These are phyloP conservation scores for Drosophila tani DNA, from an alignment of 1,140 invertebrate species.

Conservation along the genomic window DNA sequence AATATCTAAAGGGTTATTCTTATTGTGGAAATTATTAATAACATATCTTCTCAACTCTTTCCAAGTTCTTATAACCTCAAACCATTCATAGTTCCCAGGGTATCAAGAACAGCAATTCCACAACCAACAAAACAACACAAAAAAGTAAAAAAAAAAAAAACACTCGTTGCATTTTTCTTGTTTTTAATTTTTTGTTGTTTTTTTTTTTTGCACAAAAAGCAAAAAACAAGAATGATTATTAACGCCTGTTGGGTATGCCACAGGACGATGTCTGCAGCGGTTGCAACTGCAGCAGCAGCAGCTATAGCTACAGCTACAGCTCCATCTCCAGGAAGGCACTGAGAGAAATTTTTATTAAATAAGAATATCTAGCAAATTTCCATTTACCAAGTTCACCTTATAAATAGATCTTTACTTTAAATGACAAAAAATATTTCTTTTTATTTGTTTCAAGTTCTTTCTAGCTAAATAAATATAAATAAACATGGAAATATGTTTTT, in stretches of 20 bases:
- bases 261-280: conserved; percentile 74
- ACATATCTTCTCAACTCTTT: not conserved
- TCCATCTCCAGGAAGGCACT: conserved; percentile 29
- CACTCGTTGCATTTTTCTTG: conserved; percentile 53
- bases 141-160: conserved; percentile 40
- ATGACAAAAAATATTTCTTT: too few relatives aligned
- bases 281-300: conserved; percentile 24
- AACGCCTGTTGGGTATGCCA: conserved; percentile 81
- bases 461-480: too few relatives aligned
- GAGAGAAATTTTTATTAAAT: not conserved
- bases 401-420: too few relatives aligned
- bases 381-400: too few relatives aligned
- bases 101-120: conserved; percentile 51
- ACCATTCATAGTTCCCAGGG: conserved; percentile 41
- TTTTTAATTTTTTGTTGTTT: conserved; percentile 22
- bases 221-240: conserved; percentile 73
- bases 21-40: too few relatives aligned
- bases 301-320: conserved; percentile 24
- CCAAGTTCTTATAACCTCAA: not conserved
- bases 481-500: not conserved
- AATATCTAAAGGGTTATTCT: too few relatives aligned
- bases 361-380: not conserved
- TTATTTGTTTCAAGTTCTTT: too few relatives aligned
- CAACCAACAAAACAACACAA: conserved; percentile 53
- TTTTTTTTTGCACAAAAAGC: conserved; percentile 31